These are phyloP conservation scores for Cranoglanis bouderius DNA, from an alignment of 2,113 vertebrate genomes.

Conservation along the genomic window DNA sequence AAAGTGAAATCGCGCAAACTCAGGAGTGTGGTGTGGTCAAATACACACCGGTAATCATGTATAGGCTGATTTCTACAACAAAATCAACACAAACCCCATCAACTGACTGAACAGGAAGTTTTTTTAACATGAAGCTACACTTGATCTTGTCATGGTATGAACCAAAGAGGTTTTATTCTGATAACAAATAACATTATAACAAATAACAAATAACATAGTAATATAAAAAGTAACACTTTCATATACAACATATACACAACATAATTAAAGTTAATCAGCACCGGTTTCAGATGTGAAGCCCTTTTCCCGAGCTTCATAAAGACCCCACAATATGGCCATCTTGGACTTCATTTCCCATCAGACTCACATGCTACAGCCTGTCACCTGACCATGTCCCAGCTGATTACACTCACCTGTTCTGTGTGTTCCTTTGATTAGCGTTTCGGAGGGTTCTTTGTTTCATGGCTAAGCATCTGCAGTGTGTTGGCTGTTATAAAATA, in stretches of 20 bases:
- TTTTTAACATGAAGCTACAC: neutral
- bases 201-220: no score
- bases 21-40: neutral
- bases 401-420: neutral
- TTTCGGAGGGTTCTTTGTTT: no score
- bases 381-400: neutral
- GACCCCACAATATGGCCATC: no score
- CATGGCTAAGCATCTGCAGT: no score
- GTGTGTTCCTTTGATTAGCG: no score
- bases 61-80: neutral
- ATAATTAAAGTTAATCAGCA: no score
- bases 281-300: no score
- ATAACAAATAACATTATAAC: no score
- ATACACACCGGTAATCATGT: neutral
- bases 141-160: neutral
- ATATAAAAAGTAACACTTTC: neutral
- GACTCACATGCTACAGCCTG: no score
- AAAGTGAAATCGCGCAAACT: neutral
- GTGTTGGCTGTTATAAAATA: no score
- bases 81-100: neutral
- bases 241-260: neutral
- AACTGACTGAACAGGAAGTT: neutral
- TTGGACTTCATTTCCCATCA: no score
- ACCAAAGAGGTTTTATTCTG: no score
- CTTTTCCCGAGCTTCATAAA: neutral